Conservation (phyloP, 2,113 vertebrate species). For the Monopterus albus region DNA sequence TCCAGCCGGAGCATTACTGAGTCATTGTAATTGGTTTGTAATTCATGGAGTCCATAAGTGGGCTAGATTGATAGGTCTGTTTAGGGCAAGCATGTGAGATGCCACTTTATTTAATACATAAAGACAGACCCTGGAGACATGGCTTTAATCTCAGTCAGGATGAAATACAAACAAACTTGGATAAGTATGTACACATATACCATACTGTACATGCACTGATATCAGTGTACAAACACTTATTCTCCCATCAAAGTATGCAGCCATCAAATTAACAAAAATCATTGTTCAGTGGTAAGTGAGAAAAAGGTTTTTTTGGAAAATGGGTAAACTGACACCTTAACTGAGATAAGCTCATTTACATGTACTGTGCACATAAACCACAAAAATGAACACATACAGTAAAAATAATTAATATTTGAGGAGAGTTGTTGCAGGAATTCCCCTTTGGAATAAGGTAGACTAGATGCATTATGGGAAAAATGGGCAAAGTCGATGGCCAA, state of each 20-base stretch:
- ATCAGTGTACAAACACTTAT: background rate
- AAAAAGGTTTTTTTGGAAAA: background rate
- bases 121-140: constrained; percentile 66
- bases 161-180: constrained; percentile 10
- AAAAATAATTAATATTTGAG: background rate
- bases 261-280: background rate
- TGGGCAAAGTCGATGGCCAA: background rate
- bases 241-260: background rate
- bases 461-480: constrained; percentile 3
- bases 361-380: background rate
- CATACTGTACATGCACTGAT: background rate
- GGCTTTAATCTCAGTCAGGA: constrained; percentile 47
- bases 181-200: too few species aligned
- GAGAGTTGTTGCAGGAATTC: too few species aligned
- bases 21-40: constrained; percentile 71
- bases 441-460: too few species aligned
- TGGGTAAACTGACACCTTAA: background rate
- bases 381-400: background rate
- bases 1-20: constrained; percentile 61
- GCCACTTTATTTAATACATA: constrained; percentile 75
- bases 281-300: background rate
- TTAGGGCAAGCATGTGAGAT: constrained; percentile 62
- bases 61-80: constrained; percentile 78
- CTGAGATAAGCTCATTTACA: background rate
- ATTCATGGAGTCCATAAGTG: constrained; percentile 80